Evolutionary conservation across 2,113 vertebrate species (phyloP).

Genomic region (Lagopus leucura): DNA sequence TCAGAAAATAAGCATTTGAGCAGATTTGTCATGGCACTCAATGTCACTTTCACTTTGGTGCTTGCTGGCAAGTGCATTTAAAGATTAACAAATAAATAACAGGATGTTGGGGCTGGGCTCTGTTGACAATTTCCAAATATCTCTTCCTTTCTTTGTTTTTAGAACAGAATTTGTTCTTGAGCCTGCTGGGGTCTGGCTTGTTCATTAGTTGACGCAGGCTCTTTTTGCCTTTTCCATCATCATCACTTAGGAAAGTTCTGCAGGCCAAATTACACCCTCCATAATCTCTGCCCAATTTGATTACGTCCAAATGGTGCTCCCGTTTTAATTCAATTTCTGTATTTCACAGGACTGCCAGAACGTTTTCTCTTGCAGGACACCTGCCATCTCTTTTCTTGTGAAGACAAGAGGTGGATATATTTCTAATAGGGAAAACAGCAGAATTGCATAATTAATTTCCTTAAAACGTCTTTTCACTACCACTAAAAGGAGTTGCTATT

Average conservation of each 20-base stretch:
- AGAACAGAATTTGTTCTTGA: neutral
- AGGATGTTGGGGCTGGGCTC: slow-evolving; percentile 15
- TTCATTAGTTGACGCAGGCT: neutral
- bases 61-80: slow-evolving; percentile 40
- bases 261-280: neutral
- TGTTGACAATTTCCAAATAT: slow-evolving; percentile 7
- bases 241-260: neutral
- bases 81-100: slow-evolving; percentile 60
- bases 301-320: neutral
- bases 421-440: neutral
- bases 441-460: neutral
- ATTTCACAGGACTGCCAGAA: neutral
- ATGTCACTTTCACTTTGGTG: slow-evolving; percentile 15
- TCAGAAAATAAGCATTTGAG: slow-evolving; percentile 40
- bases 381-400: neutral
- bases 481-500: neutral
- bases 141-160: slow-evolving; percentile 36
- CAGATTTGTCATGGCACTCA: slow-evolving; percentile 29
- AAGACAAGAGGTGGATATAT: neutral
- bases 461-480: neutral
- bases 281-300: neutral
- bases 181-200: neutral
- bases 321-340: neutral
- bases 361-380: neutral
- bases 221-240: slow-evolving; percentile 19